A percentile compares a stretch with the other conserved stretches of the same genome.
Conservation (phyloP, 2,888 invertebrate species). For the Cataglyphis albicans region DNA sequence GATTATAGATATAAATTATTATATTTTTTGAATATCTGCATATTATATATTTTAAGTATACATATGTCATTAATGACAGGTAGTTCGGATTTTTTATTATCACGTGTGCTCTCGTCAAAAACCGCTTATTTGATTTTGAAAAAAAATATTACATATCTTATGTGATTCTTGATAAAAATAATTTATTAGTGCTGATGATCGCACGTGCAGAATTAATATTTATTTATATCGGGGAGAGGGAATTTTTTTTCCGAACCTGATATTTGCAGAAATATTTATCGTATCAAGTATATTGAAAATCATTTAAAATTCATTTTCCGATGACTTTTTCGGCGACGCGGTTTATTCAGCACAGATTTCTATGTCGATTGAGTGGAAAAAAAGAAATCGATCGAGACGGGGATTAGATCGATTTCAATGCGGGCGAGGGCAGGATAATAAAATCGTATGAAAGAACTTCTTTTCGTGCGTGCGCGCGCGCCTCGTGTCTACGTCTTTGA, state of each 20-base stretch:
- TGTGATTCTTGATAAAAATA: neutral
- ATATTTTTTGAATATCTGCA: neutral
- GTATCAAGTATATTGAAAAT: neutral
- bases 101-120: neutral
- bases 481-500: conserved; percentile 39
- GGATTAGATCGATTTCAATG: conserved; percentile 24
- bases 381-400: neutral
- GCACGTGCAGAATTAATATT: too few species aligned
- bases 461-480: neutral
- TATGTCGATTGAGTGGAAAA: neutral
- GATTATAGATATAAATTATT: neutral
- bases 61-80: neutral
- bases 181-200: neutral
- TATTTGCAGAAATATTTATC: too few species aligned
- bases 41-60: neutral
- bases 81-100: neutral
- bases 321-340: neutral
- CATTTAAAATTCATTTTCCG: neutral
- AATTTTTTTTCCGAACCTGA: too few species aligned
- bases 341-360: neutral
- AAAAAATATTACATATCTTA: neutral
- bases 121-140: neutral
- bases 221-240: too few species aligned
- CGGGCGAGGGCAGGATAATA: conserved; percentile 12
- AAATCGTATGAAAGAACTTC: neutral